Conservation (phyloP, 2,888 invertebrate genomes). For the Taenaris catops region DNA sequence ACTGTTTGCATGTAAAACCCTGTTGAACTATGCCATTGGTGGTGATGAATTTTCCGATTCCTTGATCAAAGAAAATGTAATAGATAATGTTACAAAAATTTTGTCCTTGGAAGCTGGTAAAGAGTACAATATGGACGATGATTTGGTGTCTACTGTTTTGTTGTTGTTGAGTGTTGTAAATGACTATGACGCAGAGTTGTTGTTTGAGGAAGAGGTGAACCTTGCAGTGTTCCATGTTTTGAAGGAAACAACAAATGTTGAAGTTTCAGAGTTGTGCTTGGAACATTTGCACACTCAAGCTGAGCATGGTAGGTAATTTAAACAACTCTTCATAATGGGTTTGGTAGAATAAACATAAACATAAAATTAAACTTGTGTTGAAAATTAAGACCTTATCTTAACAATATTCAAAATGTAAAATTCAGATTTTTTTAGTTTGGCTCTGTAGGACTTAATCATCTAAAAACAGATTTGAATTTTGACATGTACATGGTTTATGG, state of each 20-base stretch:
- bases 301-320: conserved; percentile 81
- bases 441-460: too few relatives aligned
- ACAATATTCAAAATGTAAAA: too few relatives aligned
- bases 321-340: too few relatives aligned
- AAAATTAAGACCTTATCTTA: too few relatives aligned
- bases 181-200: conserved; percentile 81
- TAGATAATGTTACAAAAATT: conserved; percentile 74
- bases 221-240: conserved; percentile 82
- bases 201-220: conserved; percentile 77
- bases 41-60: conserved; percentile 83
- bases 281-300: conserved; percentile 88
- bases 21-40: conserved; percentile 89
- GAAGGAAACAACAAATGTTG: conserved; percentile 82
- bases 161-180: conserved; percentile 81
- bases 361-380: too few relatives aligned
- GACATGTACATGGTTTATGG: too few relatives aligned
- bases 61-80: conserved; percentile 75
- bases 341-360: too few relatives aligned
- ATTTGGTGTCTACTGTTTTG: conserved; percentile 74
- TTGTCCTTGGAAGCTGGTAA: conserved; percentile 67
- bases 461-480: too few relatives aligned
- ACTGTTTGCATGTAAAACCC: conserved; percentile 85
- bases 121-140: conserved; percentile 77
- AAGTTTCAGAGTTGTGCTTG: conserved; percentile 87
- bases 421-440: too few relatives aligned